These are phyloP conservation scores for Drosophila nr. medialis DNA, from an alignment of 2,888 invertebrate species.

Conservation along the genomic window DNA sequence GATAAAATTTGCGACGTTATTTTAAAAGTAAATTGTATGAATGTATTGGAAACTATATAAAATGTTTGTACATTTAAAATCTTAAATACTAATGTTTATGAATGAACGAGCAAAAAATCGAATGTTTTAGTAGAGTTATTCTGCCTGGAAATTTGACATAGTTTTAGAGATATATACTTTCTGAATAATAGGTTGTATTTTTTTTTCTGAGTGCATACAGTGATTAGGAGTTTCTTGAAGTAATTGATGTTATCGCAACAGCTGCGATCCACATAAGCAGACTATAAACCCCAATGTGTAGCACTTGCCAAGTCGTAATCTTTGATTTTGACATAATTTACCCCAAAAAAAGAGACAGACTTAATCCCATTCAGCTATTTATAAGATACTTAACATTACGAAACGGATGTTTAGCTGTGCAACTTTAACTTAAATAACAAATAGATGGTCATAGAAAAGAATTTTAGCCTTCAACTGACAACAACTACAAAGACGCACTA, in stretches of 20 bases:
- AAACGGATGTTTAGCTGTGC: neutral
- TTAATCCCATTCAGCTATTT: neutral
- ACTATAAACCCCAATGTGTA: neutral
- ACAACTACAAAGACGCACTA: constrained; percentile 53
- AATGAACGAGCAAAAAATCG: neutral
- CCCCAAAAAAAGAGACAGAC: neutral
- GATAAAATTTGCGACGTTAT: no score
- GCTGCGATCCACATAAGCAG: constrained; percentile 9
- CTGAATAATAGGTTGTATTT: neutral
- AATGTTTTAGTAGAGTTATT: neutral
- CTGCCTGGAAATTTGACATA: neutral
- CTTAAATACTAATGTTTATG: neutral
- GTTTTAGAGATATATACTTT: neutral
- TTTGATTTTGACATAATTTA: constrained; percentile 9
- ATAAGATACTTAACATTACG: neutral
- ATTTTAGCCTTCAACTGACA: constrained; percentile 55
- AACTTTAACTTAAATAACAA: neutral
- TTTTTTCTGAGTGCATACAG: neutral
- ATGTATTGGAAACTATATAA: neutral
- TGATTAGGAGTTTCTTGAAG: neutral
- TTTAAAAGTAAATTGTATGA: neutral
- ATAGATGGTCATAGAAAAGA: constrained; percentile 16
- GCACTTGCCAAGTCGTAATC: neutral
- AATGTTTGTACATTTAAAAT: neutral
- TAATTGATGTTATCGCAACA: constrained; percentile 3